A percentile compares a stretch with the other conserved stretches of the same genome.
Evolutionary conservation across 2,888 invertebrate species (phyloP).

Genomic region (Megaustenia siamemsis): DNA sequence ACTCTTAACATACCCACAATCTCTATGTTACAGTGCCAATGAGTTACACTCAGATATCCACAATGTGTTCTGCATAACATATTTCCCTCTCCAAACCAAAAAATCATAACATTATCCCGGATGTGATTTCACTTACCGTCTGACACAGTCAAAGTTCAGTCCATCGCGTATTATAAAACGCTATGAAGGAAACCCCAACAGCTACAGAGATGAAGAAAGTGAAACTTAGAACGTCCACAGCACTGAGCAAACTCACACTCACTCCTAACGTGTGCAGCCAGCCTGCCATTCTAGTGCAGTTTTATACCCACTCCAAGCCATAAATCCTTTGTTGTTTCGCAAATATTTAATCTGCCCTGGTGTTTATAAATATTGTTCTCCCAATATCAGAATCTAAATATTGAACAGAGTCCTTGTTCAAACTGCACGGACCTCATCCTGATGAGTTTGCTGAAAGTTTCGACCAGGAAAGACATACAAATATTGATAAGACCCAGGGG

Average conservation of each 20-base stretch:
- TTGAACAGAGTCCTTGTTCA: constrained; percentile 53
- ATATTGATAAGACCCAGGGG: constrained; percentile 51
- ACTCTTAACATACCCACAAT: no score
- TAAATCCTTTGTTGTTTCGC: constrained; percentile 52
- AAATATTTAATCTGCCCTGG: constrained; percentile 57
- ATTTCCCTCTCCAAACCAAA: background rate
- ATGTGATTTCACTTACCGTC: no score
- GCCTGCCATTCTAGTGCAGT: constrained; percentile 11
- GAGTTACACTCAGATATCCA: background rate
- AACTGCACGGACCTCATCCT: constrained; percentile 41
- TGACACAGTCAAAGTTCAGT: no score
- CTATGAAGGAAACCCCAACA: no score
- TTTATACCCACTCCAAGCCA: constrained; percentile 46
- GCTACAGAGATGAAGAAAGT: background rate
- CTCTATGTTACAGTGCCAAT: no score
- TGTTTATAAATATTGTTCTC: constrained; percentile 60
- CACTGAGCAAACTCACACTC: background rate
- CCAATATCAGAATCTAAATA: constrained; percentile 59
- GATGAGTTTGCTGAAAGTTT: constrained; percentile 52
- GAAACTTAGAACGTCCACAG: background rate
- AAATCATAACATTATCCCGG: no score
- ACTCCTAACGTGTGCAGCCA: background rate
- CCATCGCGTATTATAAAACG: background rate
- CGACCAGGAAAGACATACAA: constrained; percentile 51
- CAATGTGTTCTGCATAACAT: background rate